Evolutionary conservation across 2,797 vertebrate species (phyloP), one percentile per base, ranked within the genome.

Genomic region (Cyclopterus lumpus): DNA sequence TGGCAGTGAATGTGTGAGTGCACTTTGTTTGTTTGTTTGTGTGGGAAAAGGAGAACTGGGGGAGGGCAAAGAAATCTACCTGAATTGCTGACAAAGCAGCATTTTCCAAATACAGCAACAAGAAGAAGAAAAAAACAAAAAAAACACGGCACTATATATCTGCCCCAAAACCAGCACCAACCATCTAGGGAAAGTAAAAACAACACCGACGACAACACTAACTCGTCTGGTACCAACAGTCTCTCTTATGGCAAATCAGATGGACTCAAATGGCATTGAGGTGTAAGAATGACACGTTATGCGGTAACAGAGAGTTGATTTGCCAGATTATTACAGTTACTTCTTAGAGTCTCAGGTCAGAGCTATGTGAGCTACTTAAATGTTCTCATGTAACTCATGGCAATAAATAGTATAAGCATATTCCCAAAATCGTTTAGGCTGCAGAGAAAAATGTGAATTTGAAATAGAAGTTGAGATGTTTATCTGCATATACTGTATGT

Each of bases 61-160:
- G 75, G 64, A 72, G 57, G 61, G 55, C 73, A 70, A 59, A 71
- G 80, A 85, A 71, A 70, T 79, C 80, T 77, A 93, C 88, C 91
- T 92, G 90, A 92, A 85, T 87, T 91, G 92, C 92, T 92, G 92
- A 94, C 88, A 86, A 92, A 88, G 90, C 89, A 93, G 84, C 81
- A 82, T 88, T 91, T 88, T 80, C 70, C 67, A 87, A 87, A 89
- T 78, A 88, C 72, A 73, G 73, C 83, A 86, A 81, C 73, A 70
- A 81, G 48, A 63, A 22, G 38, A 80, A 58, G 44, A 75, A 84
- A 32, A 70, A 81, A 57, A 44, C n/a, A 75, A 82, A 40, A 67
- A 83, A 65, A 53, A 67, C 40, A 77, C 15, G 24, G 55, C 38
- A 58, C 69, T 75, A 77, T 67, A 64, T 71, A 69, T 84, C 26